phyloP scores from a whole-genome alignment of 64 coral and sea anemone species.

The Actinia equina region DNA sequence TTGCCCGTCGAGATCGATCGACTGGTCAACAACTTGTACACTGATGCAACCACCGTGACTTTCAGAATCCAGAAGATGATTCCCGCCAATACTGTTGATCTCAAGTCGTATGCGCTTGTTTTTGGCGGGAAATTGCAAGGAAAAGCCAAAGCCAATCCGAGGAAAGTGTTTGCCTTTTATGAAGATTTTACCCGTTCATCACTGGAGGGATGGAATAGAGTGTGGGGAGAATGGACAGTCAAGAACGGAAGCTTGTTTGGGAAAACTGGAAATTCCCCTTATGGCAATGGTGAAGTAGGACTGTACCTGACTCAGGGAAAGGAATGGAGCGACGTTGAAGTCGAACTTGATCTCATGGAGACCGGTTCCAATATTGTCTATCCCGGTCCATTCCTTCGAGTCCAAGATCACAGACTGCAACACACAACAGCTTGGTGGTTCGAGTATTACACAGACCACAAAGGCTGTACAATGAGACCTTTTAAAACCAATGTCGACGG shows the following conservation, averaged over 20 bases:
- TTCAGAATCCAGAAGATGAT: slow-evolving; percentile 55
- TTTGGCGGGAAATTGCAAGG: slow-evolving; percentile 44
- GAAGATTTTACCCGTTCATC: slow-evolving; percentile 53
- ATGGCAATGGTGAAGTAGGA: slow-evolving; percentile 36
- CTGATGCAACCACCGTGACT: slow-evolving; percentile 25
- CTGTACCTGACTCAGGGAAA: slow-evolving; percentile 36
- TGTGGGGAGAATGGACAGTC: slow-evolving; percentile 45
- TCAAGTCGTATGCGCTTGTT: slow-evolving; percentile 44
- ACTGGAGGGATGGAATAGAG: slow-evolving; percentile 37
- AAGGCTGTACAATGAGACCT: slow-evolving; percentile 50
- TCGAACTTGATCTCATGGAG: slow-evolving; percentile 35
- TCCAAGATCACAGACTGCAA: background rate
- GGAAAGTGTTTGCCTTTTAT: slow-evolving; percentile 68
- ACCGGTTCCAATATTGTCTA: background rate
- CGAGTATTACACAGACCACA: slow-evolving; percentile 17
- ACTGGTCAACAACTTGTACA: slow-evolving; percentile 29
- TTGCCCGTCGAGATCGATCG: slow-evolving; percentile 54
- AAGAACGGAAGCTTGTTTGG: slow-evolving; percentile 43
- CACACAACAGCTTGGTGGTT: slow-evolving; percentile 82
- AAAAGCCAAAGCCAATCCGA: slow-evolving; percentile 21
- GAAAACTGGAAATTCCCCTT: slow-evolving; percentile 35
- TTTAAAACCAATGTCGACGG: slow-evolving; percentile 39
- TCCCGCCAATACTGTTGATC: slow-evolving; percentile 16
- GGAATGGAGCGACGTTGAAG: slow-evolving; percentile 64
- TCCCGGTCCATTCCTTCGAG: slow-evolving; percentile 60